Evolutionary conservation across 2,797 vertebrate species (phyloP), one percentile per base, ranked within the genome.

Genomic region (Urosaurus nigricauda): DNA sequence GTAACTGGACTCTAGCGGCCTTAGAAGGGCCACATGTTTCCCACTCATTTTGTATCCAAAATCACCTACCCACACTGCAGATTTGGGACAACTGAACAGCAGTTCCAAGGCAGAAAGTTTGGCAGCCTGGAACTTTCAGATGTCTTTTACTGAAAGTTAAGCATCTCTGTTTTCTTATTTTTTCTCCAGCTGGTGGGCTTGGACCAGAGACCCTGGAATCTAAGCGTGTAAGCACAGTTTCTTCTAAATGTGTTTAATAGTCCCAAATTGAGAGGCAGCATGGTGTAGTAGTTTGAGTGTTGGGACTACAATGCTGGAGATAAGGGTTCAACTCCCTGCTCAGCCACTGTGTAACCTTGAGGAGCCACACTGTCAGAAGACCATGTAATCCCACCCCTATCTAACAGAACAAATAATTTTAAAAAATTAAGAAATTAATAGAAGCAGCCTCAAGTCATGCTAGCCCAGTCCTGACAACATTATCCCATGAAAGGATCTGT

Each of bases 131-230:
- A 24, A 13, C 3, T n/a, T 16, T 56, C 40, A 24, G 26, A 32
- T 63, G 2, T 26, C 47, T 24, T 35, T 17, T 5, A 35, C 68
- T 68, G 37, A 65, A 82, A 86, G 53, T 19, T 73, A 80, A 73
- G 43, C 56, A 9, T 4, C 35, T 35, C 21, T 5, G n/a, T 60
- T 79, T 26, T 90, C 35, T 82, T 5, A 86, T 77, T 93, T n/a
- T 93, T 68, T 89, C 79, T 63, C 84, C 89, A 82, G 29, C 78
- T 95, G 95, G 92, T 89, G 88, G 88, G 79, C 8, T 91, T 90
- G 92, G 89, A 78, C 94, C 90, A 0, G 86, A 95, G 63, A 85
- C 60, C 19, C 85, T 88, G n/a, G 63, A 94, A 74, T 89, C 0
- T 0, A 96, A 95, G 85, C 90, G 89, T 8, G 87, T 96, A 92